Base-by-base conservation (phyloP, 2,797 vertebrate genomes). In the Acrocephalus scirpaceus region DNA sequence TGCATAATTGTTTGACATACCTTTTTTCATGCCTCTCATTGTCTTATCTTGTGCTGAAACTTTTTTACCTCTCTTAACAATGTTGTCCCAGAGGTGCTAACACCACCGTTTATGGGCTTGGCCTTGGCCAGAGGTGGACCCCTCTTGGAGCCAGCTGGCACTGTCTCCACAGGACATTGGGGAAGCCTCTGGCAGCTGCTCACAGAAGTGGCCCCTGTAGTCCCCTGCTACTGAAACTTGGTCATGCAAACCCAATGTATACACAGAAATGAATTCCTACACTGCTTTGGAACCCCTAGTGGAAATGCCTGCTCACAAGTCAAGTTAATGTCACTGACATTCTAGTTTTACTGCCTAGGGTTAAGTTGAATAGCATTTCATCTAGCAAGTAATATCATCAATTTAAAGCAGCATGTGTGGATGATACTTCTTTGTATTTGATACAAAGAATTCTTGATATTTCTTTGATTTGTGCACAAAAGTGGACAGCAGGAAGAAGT, bases 171-270 rank as follows among this genome's bases (percentile, higher is more conserved):
- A 0, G 4, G 70, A 30, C 11, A 29, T 1, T 4, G 17, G 17
- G 42, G 16, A 57, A 85, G 5, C 60, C 48, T 73, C 38, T 62
- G 42, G 44, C 27, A 64, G 10, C 70, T 80, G 51, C 58, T 53
- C 20, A 27, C 32, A 32, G 6, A 61, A 61, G 42, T 48, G 44
- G 10, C 27, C 8, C 20, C 36, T 75, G 22, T 36, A 56, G 45
- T 22, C 8, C 29, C 8, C 30, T 16, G 4, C 22, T 22, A 25
- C 29, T 10, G 22, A 51, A 71, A 36, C 21, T 11, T 86, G n/a
- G 36, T 42, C n/a, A 5, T 0, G 0, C 14, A 56, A 86, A 74
- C 30, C 9, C 7, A 5, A 0, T 36, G 13, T 18, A 4, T 26
- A n/a, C 7, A 18, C 16, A 27, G 36, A 67, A 50, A 54, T 13